These are phyloP conservation scores for Coptotermes formosanus DNA, from an alignment of 1,140 invertebrate genomes.

Conservation along the genomic window DNA sequence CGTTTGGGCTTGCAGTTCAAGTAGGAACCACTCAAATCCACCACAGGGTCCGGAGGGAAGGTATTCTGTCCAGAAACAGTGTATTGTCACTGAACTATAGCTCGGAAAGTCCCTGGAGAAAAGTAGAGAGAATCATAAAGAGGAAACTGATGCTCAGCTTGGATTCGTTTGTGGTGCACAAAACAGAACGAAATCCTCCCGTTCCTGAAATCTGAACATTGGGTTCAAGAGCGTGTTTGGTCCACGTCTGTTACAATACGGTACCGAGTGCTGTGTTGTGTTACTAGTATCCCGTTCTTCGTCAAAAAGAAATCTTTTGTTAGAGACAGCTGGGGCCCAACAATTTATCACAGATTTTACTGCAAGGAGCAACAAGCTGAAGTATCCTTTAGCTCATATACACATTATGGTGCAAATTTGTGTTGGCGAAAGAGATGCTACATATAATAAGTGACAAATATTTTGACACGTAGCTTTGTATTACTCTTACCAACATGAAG, in stretches of 20 bases:
- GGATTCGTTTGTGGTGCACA: not conserved
- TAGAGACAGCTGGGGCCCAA: not conserved
- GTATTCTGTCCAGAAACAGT: not conserved
- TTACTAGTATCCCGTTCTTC: no score
- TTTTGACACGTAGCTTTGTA: not conserved
- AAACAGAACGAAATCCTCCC: not conserved
- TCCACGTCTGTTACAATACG: not conserved
- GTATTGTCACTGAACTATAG: conserved; percentile 10
- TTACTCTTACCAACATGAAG: not conserved
- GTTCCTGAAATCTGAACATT: not conserved
- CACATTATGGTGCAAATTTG: not conserved
- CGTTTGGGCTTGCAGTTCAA: not conserved
- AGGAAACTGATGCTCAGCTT: not conserved
- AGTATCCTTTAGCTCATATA: no score
- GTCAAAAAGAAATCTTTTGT: not conserved
- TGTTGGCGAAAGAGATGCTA: not conserved
- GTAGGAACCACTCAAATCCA: conserved; percentile 5
- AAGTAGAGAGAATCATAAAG: conserved; percentile 4
- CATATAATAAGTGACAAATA: not conserved
- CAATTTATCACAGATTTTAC: not conserved
- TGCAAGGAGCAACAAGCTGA: not conserved
- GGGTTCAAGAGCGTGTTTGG: not conserved
- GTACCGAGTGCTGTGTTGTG: not conserved
- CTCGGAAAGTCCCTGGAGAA: not conserved
- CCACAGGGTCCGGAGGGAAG: not conserved